Conservation (phyloP, 23 tunicate genomes). For the Trididemnum clinides region DNA sequence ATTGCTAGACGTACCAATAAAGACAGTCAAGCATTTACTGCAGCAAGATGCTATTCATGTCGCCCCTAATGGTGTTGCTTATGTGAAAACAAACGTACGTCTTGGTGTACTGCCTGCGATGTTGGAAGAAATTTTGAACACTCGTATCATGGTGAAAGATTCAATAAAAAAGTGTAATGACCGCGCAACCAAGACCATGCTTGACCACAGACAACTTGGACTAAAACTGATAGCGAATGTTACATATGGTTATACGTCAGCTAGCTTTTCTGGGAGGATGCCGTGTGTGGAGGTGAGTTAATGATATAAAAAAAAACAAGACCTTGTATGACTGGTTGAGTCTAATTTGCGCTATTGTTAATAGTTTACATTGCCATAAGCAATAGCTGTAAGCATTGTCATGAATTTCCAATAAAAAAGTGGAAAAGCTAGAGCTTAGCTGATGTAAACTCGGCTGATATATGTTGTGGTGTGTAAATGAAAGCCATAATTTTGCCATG, state of each 20-base stretch:
- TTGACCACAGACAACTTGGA: conserved; percentile 88
- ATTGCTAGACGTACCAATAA: conserved; percentile 24
- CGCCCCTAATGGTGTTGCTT: conserved; percentile 87
- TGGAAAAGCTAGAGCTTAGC: no score
- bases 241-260: conserved; percentile 92
- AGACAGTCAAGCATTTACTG: conserved; percentile 36
- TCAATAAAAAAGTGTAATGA: conserved; percentile 80
- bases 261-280: conserved; percentile 96
- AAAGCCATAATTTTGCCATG: no score
- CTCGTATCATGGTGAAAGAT: conserved; percentile 86
- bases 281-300: conserved; percentile 96
- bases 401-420: no score
- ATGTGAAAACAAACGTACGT: conserved; percentile 60
- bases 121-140: conserved; percentile 84
- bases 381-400: no score
- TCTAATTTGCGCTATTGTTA: no score
- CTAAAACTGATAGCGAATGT: conserved; percentile 84
- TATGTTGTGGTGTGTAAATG: no score
- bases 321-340: no score
- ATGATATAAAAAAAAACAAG: no score
- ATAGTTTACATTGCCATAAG: no score
- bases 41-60: conserved; percentile 33
- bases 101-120: conserved; percentile 79
- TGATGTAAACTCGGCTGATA: no score
- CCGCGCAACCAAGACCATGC: conserved; percentile 54